Percentiles rank a stretch among this genome's conserved stretches.
Conservation (phyloP, 2,888 invertebrate genomes). For the Trissolcus japonicus region DNA sequence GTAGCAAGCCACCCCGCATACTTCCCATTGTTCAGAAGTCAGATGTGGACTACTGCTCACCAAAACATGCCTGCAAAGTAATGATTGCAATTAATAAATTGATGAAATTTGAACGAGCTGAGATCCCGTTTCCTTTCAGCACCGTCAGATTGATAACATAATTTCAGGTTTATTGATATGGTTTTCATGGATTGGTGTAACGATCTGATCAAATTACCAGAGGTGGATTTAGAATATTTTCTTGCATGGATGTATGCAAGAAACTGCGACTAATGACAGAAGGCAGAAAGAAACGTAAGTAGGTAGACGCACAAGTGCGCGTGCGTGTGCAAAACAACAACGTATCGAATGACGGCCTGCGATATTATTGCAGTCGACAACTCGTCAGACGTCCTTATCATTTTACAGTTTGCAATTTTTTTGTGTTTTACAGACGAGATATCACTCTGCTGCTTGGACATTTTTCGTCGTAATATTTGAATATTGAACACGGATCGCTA, state of each 20-base stretch:
- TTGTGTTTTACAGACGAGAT: constrained; percentile 34
- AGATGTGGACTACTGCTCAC: constrained; percentile 89
- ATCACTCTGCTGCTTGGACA: constrained; percentile 14
- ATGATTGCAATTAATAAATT: not conserved
- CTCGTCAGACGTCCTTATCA: constrained; percentile 75
- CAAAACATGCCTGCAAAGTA: constrained; percentile 82
- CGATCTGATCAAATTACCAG: constrained; percentile 66
- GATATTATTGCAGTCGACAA: constrained; percentile 73
- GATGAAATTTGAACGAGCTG: not conserved
- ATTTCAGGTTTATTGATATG: constrained; percentile 25
- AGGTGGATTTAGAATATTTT: constrained; percentile 60
- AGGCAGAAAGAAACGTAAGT: constrained; percentile 54
- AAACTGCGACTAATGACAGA: constrained; percentile 60
- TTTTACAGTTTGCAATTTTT: constrained; percentile 69
- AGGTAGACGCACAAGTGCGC: constrained; percentile 49
- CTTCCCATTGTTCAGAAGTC: constrained; percentile 90
- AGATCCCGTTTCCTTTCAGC: not conserved
- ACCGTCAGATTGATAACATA: constrained; percentile 23
- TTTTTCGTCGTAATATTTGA: constrained; percentile 23
- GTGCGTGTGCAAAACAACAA: constrained; percentile 61
- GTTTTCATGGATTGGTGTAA: constrained; percentile 8
- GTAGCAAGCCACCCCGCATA: constrained; percentile 88
- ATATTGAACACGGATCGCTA: not conserved
- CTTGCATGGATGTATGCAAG: constrained; percentile 62
- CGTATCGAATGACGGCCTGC: constrained; percentile 72